These are phyloP conservation scores for Athetis lepigone DNA, from an alignment of 2,888 invertebrate genomes.

Conservation along the genomic window DNA sequence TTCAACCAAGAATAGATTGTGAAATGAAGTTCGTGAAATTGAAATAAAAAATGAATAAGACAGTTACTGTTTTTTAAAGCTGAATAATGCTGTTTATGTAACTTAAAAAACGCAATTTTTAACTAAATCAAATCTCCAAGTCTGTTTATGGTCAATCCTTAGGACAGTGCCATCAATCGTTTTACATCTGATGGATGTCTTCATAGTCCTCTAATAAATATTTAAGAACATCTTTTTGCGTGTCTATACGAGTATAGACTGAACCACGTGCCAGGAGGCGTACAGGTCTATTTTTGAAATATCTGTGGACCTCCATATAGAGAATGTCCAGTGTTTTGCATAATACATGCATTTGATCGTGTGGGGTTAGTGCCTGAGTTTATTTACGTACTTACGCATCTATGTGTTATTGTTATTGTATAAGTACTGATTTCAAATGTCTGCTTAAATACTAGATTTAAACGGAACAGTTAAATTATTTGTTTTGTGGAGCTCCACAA, in stretches of 20 bases:
- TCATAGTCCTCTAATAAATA: constrained; percentile 68
- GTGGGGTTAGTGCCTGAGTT: constrained; percentile 54
- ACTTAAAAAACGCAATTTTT: constrained; percentile 28
- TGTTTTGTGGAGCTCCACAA: not conserved
- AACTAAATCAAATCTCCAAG: constrained; percentile 44
- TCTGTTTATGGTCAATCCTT: constrained; percentile 37
- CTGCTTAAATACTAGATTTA: constrained; percentile 14
- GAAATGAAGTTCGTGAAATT: not conserved
- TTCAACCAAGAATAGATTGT: not conserved
- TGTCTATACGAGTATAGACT: constrained; percentile 13
- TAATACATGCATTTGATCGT: constrained; percentile 69
- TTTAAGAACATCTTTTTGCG: constrained; percentile 65
- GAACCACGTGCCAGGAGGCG: constrained; percentile 58
- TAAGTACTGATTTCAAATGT: constrained; percentile 22
- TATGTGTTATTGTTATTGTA: constrained; percentile 31
- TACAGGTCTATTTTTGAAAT: constrained; percentile 64
- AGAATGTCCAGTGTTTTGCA: constrained; percentile 65
- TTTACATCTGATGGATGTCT: constrained; percentile 64
- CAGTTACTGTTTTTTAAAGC: not conserved
- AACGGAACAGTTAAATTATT: constrained; percentile 1
- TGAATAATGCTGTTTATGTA: constrained; percentile 6
- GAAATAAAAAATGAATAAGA: not conserved
- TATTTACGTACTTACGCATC: constrained; percentile 48
- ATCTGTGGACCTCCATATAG: constrained; percentile 69
- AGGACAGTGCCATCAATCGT: constrained; percentile 62